Conservation (phyloP, 1,140 invertebrate genomes). For the Pissodes strobi region DNA sequence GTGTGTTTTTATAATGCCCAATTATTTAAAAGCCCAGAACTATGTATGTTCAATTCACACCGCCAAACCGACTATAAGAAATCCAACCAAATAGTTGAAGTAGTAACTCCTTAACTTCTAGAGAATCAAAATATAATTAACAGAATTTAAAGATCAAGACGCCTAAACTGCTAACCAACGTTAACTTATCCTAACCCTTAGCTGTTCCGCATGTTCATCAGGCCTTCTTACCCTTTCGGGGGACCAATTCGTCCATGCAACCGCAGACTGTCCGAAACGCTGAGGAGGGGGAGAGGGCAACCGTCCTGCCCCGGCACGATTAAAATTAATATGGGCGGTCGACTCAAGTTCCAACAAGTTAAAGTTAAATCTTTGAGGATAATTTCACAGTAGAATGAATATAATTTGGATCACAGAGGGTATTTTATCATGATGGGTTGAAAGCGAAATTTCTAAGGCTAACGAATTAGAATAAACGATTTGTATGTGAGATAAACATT, state of each 20-base stretch:
- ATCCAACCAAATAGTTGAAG: no score
- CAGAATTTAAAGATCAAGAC: neutral
- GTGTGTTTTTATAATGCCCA: no score
- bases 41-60: no score
- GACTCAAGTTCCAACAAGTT: neutral
- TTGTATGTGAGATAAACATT: no score
- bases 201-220: neutral
- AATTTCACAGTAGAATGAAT: neutral
- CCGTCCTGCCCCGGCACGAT: neutral
- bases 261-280: neutral
- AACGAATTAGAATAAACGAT: no score
- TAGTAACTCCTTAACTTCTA: no score
- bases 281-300: neutral
- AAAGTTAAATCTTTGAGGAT: neutral
- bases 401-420: neutral
- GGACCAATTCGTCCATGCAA: neutral
- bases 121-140: neutral
- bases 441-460: no score
- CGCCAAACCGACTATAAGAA: no score
- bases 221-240: neutral
- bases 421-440: neutral
- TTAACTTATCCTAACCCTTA: slow-evolving; percentile 2
- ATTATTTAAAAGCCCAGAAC: no score
- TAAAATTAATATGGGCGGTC: slow-evolving; percentile 5
- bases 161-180: neutral